Evolutionary conservation across 2,113 vertebrate genomes (phyloP).

Genomic region (Rhagologus leucostigma): DNA sequence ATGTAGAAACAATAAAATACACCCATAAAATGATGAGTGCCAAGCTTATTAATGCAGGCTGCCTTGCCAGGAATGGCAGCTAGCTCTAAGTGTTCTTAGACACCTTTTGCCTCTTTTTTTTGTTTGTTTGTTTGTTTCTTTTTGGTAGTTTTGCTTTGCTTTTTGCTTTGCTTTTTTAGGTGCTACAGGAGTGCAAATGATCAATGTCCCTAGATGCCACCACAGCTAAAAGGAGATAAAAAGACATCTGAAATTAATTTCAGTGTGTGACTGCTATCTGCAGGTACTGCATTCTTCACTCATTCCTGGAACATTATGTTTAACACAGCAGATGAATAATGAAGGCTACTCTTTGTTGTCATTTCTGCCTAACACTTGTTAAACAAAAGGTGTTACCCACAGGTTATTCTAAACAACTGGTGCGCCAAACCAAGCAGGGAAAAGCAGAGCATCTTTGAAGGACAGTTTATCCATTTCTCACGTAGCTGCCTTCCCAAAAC

Average conservation of each 20-base stretch:
- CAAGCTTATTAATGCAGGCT: slow-evolving; percentile 6
- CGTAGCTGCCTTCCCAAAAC: background rate
- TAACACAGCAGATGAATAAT: background rate
- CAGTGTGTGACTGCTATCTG: background rate
- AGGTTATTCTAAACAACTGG: background rate
- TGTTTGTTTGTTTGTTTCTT: background rate
- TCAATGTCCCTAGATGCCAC: background rate
- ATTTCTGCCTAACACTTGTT: background rate
- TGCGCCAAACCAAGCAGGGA: background rate
- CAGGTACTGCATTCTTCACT: background rate
- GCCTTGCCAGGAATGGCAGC: background rate
- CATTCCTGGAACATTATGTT: background rate
- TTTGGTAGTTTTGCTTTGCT: background rate
- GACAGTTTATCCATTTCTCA: background rate
- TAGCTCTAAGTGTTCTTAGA: background rate
- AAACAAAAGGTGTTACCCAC: background rate
- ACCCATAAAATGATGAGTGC: slow-evolving; percentile 18
- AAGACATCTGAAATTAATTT: background rate
- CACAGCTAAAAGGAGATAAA: background rate
- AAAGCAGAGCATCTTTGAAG: background rate
- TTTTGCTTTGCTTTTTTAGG: background rate
- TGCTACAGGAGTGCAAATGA: background rate
- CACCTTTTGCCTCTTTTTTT: background rate
- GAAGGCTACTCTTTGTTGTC: background rate
- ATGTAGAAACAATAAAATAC: slow-evolving; percentile 60